Conservation (phyloP, 1,140 invertebrate species). For the Hermetia illucens region DNA sequence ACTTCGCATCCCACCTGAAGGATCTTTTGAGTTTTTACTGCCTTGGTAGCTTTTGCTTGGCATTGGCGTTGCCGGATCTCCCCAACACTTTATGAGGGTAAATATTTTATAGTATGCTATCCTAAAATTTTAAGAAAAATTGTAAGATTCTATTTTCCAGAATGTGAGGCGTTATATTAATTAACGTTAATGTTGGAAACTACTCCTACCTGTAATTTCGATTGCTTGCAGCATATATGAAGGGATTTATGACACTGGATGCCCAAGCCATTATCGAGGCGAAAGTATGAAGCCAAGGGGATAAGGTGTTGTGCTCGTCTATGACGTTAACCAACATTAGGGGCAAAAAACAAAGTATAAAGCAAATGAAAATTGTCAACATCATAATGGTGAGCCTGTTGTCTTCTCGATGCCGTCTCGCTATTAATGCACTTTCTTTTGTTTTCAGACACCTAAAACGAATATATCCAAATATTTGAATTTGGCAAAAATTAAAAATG, state of each 20-base stretch:
- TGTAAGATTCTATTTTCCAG: background rate
- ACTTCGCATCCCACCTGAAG: constrained; percentile 24
- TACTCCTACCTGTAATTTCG: constrained; percentile 46
- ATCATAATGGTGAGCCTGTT: constrained; percentile 67
- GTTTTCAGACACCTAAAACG: background rate
- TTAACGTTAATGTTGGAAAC: background rate
- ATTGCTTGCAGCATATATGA: constrained; percentile 77
- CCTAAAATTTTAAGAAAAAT: constrained; percentile 8
- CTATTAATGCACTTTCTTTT: background rate
- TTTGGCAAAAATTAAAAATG: constrained; percentile 3
- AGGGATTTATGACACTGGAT: constrained; percentile 71
- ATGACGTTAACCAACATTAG: constrained; percentile 75
- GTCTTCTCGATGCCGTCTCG: constrained; percentile 43
- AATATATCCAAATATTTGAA: constrained; percentile 2
- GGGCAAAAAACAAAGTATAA: constrained; percentile 69
- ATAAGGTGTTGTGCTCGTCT: constrained; percentile 42
- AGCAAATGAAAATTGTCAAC: constrained; percentile 72
- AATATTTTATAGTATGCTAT: constrained; percentile 27
- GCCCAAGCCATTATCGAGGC: constrained; percentile 75
- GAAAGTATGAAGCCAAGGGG: constrained; percentile 60
- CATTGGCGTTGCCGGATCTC: constrained; percentile 26
- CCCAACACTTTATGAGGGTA: constrained; percentile 25
- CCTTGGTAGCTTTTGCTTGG: constrained; percentile 27
- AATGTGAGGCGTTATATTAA: background rate
- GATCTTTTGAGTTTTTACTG: constrained; percentile 28